phyloP scores from a whole-genome alignment of 2,888 invertebrate genomes.

The Cataglyphis livida region DNA sequence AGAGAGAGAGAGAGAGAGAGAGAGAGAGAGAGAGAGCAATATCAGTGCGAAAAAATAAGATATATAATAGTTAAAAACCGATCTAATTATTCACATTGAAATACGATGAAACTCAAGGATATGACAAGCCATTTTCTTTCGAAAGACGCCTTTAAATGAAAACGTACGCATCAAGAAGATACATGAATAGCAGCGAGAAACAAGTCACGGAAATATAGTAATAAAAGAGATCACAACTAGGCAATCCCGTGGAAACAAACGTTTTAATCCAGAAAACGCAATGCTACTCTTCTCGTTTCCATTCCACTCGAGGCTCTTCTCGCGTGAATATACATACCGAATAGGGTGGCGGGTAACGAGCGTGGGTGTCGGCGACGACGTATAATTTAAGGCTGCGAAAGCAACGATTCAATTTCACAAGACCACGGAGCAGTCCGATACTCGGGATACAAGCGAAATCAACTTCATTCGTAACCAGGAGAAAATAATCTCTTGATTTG shows the following conservation, averaged over 20 bases:
- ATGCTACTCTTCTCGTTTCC: constrained; percentile 43
- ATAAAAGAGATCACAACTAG: constrained; percentile 70
- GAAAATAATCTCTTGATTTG: constrained; percentile 77
- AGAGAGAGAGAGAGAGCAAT: background rate
- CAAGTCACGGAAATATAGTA: constrained; percentile 62
- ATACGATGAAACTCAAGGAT: constrained; percentile 1
- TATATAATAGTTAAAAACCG: background rate
- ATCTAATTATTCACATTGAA: background rate
- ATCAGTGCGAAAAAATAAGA: background rate
- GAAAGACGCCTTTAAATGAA: constrained; percentile 25
- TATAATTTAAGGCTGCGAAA: constrained; percentile 76
- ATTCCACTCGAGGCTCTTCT: constrained; percentile 55
- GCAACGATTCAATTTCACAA: constrained; percentile 78
- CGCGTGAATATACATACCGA: constrained; percentile 69
- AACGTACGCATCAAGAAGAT: constrained; percentile 48
- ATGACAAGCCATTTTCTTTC: background rate
- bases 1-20: too few relatives aligned
- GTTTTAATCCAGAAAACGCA: constrained; percentile 75
- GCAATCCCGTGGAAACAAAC: constrained; percentile 75
- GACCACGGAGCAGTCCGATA: constrained; percentile 64
- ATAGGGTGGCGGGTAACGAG: constrained; percentile 68
- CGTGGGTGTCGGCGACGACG: constrained; percentile 78
- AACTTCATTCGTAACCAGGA: constrained; percentile 51
- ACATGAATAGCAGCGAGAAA: constrained; percentile 52
- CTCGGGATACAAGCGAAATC: constrained; percentile 23